Evolutionary conservation across 2,888 invertebrate genomes (phyloP), one percentile per base, ranked within the genome.

Genomic region (Caenorhabditis sp.): DNA sequence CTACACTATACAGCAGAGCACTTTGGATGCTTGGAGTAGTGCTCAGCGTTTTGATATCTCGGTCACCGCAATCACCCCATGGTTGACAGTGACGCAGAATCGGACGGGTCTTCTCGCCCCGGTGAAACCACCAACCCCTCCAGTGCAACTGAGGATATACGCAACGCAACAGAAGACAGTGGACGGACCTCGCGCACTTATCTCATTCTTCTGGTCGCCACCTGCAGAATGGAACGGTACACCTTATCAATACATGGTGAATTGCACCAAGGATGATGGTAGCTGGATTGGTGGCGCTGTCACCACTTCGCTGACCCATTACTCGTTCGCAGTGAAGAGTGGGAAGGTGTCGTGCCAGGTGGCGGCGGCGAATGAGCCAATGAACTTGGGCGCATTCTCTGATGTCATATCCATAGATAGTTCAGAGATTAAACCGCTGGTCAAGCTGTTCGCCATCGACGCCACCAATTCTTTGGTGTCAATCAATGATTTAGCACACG

Each of bases 131-230:
- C 87, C 87, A 10, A 78, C 76, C 21, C 59, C 80, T 36, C 87
- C 87, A 0, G 76, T 73, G 7, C 76, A 81, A 26, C 57, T 83
- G 12, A 68, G 78, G 43, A 84, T 87, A 26, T 87, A 74, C 67
- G 85, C 85, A 5, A 87, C 87, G 1, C 85, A 86, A 61, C 86
- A 85, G 68, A 86, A 84, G 38, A 87, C 85, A 14, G 87, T 87
- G 0, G 87, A 87, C 54, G 87, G 87, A 26, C 81, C 86, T 4
- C 72, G 87, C 12, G 87, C 87, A 0, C 80, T 87, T 12, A 86
- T 87, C 25, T 84, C 85, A 38, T 78, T 87, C 49, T 87, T 87
- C 70, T 87, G 87, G 87, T 72, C 78, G 26, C 80, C 82, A 21
- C 87, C 87, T 2, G 60, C 56, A 0, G 84, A 85, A 57, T 87